These are phyloP conservation scores for Pocillopora grandis DNA, from an alignment of 92 coral and sea anemone species.

Conservation along the genomic window DNA sequence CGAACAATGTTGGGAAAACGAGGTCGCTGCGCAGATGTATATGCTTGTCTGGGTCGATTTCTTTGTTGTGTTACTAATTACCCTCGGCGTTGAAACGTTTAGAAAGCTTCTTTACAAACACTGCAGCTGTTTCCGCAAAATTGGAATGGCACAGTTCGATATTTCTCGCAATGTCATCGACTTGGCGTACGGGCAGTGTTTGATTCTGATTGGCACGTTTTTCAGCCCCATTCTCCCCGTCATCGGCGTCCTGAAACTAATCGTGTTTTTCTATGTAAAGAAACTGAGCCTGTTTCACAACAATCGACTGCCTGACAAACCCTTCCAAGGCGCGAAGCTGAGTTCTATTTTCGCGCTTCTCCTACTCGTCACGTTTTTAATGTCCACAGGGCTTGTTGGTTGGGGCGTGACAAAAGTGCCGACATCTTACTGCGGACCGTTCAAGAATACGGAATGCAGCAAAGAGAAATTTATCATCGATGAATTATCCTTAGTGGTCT, in stretches of 20 bases:
- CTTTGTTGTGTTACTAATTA: constrained; percentile 64
- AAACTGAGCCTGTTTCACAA: constrained; percentile 86
- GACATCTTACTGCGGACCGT: constrained; percentile 84
- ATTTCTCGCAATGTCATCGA: constrained; percentile 85
- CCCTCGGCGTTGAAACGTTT: constrained; percentile 71
- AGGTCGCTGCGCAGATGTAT: constrained; percentile 88
- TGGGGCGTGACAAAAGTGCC: constrained; percentile 90
- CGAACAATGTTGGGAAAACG: constrained; percentile 83
- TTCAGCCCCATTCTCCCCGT: constrained; percentile 90
- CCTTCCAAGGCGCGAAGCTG: constrained; percentile 89
- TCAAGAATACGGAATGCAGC: constrained; percentile 73
- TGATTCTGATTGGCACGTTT: constrained; percentile 88
- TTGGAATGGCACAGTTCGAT: constrained; percentile 90
- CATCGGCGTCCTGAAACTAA: constrained; percentile 84
- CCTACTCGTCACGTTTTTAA: constrained; percentile 75
- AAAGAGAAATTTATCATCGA: constrained; percentile 64
- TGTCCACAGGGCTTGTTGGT: constrained; percentile 84
- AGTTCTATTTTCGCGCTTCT: constrained; percentile 87
- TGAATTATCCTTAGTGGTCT: constrained; percentile 56
- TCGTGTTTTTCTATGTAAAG: constrained; percentile 86
- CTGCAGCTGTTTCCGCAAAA: constrained; percentile 49
- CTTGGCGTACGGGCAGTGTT: constrained; percentile 82
- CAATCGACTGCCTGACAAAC: constrained; percentile 85
- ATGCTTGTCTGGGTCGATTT: constrained; percentile 89
- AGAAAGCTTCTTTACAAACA: constrained; percentile 60